A percentile compares a stretch with the other conserved stretches of the same genome.
These are phyloP conservation scores for Trachurus trachurus DNA, from an alignment of 2,797 vertebrate genomes.

Conservation along the genomic window DNA sequence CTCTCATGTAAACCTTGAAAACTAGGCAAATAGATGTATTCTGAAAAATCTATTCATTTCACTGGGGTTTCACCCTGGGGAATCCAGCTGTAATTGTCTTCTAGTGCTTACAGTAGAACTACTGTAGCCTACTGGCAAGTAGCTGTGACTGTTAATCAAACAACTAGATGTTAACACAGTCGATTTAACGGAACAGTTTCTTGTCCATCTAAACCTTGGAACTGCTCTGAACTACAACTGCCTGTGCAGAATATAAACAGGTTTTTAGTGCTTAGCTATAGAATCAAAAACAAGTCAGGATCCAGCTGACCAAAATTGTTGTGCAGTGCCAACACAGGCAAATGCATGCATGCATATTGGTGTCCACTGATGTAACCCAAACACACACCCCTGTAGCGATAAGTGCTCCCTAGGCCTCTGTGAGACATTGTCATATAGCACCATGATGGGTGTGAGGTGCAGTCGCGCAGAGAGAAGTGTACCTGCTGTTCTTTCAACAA, in stretches of 20 bases:
- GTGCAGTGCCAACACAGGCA: neutral
- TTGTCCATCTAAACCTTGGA: neutral
- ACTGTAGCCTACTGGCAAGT: neutral
- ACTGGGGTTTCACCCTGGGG: neutral
- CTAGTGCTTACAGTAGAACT: neutral
- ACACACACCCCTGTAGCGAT: constrained; percentile 35
- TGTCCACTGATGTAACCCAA: constrained; percentile 32
- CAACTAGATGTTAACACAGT: neutral
- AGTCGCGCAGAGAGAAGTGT: constrained; percentile 38
- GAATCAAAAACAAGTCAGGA: neutral
- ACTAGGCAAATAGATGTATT: neutral
- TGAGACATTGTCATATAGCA: constrained; percentile 42
- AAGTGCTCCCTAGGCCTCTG: neutral
- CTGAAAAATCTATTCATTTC: neutral
- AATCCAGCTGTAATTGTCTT: neutral
- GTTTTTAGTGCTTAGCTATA: neutral
- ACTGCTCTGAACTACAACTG: neutral
- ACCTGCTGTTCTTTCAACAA: constrained; percentile 39
- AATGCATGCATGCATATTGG: neutral
- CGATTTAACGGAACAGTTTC: neutral
- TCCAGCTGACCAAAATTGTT: too few relatives aligned
- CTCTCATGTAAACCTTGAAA: too few relatives aligned
- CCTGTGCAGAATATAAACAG: neutral
- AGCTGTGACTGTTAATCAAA: neutral
- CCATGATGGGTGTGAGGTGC: constrained; percentile 16